Base-by-base conservation (phyloP, 2,113 vertebrate genomes). In the Cairina moschata region DNA sequence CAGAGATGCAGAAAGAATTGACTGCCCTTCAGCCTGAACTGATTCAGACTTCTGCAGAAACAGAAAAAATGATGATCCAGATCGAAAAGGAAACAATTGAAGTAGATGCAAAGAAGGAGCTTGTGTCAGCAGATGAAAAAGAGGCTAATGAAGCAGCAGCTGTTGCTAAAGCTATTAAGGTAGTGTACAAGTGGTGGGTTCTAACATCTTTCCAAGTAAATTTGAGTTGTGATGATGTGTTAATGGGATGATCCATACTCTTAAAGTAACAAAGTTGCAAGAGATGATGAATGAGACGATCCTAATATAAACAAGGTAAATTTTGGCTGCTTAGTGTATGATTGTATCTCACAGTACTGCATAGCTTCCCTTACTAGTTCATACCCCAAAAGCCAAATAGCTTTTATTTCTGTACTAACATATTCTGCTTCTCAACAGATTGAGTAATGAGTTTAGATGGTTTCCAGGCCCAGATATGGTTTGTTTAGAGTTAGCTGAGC, bases 11-110 rank as follows among this genome's bases (percentile, higher is more conserved):
- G 92, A 97, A 97, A 67, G 98, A 99, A 76, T 97, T 99, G 84
- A 99, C 99, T 2, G 98, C 98, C n/a, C 98, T 99, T 72, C 99
- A 99, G 78, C 99, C 99, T 38, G 98, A 99, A 90, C 97, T 99
- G 75, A 99, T 99, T 76, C 93, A 92, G 46, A 99, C 99, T 3
- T 99, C 99, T 16, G 97, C 98, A 55, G 98, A 99, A 96, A 99
- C 98, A 0, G 98, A 98, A 4, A 98, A 98, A 86, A 99, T 99
- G 98, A 99, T 99, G 99, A 72, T 98, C 63, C 98, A 98, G 92
- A 99, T 99, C 29, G 99, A 99, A 96, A 95, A 95, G 31, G 99
- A 99, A 93, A 99, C 98, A 0, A 95, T 71, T 55, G 98, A 99
- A 92, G 99, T 98, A n/a, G 99, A 99, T 44, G 99, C 98, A n/a